These are phyloP conservation scores for Tetranychus truncatus DNA, from an alignment of 2,888 invertebrate genomes.

Conservation along the genomic window DNA sequence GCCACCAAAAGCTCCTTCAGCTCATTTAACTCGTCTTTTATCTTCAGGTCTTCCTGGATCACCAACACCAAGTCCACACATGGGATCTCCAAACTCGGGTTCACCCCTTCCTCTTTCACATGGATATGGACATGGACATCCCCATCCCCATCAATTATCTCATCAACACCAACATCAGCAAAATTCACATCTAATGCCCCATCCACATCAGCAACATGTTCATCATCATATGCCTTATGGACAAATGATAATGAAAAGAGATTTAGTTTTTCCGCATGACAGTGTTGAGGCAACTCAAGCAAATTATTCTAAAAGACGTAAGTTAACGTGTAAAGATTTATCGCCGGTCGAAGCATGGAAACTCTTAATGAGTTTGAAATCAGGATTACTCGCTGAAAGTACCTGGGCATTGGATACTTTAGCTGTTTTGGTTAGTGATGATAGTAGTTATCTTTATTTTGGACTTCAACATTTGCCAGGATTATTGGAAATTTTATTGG, in stretches of 20 bases:
- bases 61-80: background rate
- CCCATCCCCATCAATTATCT: background rate
- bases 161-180: conserved; percentile 20
- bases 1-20: conserved; percentile 2
- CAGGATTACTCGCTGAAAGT: conserved; percentile 82
- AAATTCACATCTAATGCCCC: conserved; percentile 21
- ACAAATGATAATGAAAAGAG: conserved; percentile 5
- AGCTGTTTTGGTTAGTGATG: conserved; percentile 86
- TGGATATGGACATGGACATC: background rate
- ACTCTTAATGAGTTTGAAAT: conserved; percentile 90
- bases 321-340: conserved; percentile 62
- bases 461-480: conserved; percentile 81
- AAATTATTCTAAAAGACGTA: conserved; percentile 62
- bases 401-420: conserved; percentile 95
- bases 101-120: background rate
- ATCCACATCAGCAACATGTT: conserved; percentile 15
- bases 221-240: background rate
- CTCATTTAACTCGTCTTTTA: conserved; percentile 1
- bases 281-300: conserved; percentile 82
- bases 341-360: conserved; percentile 91
- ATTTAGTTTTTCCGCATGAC: conserved; percentile 57
- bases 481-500: conserved; percentile 67
- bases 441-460: conserved; percentile 77
- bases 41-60: conserved; percentile 7
- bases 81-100: background rate